Evolutionary conservation across 2,888 invertebrate species (phyloP).

Genomic region (Leucoptera coffeella): DNA sequence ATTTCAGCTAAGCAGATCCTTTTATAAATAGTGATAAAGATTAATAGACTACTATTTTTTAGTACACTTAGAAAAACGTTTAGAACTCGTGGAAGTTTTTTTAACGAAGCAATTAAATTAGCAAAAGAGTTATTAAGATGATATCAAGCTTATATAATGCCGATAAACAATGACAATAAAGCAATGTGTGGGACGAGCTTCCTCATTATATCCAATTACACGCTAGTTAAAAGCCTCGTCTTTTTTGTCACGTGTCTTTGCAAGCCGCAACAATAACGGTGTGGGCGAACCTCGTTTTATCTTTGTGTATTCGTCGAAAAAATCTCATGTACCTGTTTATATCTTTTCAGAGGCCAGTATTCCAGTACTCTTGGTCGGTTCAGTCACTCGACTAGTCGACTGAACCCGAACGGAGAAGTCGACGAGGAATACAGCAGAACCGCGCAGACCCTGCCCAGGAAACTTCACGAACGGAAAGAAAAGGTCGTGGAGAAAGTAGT

Average conservation of each 20-base stretch:
- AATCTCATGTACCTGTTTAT: too few species aligned
- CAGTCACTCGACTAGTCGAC: conserved; percentile 74
- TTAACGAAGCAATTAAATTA: too few species aligned
- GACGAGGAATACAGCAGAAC: conserved; percentile 53
- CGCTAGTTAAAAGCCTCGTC: conserved; percentile 8
- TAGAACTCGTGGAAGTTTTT: too few species aligned
- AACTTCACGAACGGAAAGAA: conserved; percentile 47
- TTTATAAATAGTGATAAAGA: too few species aligned
- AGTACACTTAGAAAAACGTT: too few species aligned
- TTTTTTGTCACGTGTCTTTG: conserved; percentile 24
- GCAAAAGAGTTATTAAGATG: too few species aligned
- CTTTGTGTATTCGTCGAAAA: conserved; percentile 17
- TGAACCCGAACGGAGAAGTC: conserved; percentile 50
- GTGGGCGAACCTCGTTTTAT: conserved; percentile 21
- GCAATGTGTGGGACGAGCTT: conserved; percentile 31
- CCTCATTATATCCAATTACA: conserved; percentile 40
- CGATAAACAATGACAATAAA: too few species aligned
- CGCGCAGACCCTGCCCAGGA: conserved; percentile 73
- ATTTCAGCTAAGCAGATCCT: too few species aligned
- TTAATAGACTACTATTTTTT: too few species aligned
- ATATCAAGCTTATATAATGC: too few species aligned
- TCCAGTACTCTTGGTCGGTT: conserved; percentile 74
- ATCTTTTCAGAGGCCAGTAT: conserved; percentile 63
- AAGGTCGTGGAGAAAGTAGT: conserved; percentile 18
- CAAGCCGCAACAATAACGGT: conserved; percentile 23